Conservation (phyloP, 2,888 invertebrate genomes). For the Machimus atricapillus region DNA sequence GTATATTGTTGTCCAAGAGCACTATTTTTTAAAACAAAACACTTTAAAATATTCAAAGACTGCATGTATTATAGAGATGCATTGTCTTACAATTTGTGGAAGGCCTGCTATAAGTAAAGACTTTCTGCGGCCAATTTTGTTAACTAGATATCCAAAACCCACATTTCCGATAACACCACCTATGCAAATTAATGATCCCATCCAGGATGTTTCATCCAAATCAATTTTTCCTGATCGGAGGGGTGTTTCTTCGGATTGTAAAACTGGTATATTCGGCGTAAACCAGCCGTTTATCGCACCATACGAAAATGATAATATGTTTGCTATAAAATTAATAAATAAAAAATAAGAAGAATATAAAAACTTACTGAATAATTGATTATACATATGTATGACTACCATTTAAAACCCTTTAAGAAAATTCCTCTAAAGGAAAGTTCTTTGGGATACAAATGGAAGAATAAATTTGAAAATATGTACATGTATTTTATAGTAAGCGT, state of each 20-base stretch:
- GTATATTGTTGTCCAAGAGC: constrained; percentile 56
- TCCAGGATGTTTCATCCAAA: constrained; percentile 58
- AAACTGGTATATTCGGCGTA: constrained; percentile 54
- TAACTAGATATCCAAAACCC: constrained; percentile 54
- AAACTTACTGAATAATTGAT: too few species aligned
- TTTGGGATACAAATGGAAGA: too few species aligned
- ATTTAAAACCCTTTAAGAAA: too few species aligned
- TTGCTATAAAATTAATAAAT: constrained; percentile 50
- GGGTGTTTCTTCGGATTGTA: constrained; percentile 50
- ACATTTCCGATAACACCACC: constrained; percentile 57
- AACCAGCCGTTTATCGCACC: constrained; percentile 58
- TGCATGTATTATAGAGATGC: neutral
- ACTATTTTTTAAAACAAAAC: constrained; percentile 48
- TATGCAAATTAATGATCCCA: constrained; percentile 55
- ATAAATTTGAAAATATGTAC: too few species aligned
- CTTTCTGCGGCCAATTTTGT: constrained; percentile 55
- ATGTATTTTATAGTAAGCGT: too few species aligned
- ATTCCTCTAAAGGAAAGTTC: too few species aligned
- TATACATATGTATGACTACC: too few species aligned
- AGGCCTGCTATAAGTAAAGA: constrained; percentile 54
- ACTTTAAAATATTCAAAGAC: neutral
- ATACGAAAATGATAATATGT: constrained; percentile 56
- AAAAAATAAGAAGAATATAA: constrained; percentile 4
- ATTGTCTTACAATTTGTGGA: constrained; percentile 56
- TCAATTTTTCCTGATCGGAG: constrained; percentile 44